A percentile compares a stretch with the other conserved stretches of the same genome.
phyloP scores from a whole-genome alignment of 2,113 vertebrate genomes.

The Oreocharis arfaki region DNA sequence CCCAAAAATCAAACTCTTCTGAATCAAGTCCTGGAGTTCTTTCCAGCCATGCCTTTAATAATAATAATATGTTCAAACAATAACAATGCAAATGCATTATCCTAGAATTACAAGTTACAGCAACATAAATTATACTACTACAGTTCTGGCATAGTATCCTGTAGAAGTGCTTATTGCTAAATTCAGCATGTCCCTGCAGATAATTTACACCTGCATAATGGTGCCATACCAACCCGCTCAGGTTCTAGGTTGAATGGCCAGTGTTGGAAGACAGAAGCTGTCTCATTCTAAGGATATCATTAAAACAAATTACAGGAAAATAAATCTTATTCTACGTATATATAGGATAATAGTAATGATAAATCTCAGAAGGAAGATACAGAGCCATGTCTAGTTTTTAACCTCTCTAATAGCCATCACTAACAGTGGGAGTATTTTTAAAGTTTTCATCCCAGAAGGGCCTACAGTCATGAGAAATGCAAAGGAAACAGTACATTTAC shows the following conservation, averaged over 20 bases:
- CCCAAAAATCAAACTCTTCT: constrained; percentile 94
- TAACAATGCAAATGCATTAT: neutral
- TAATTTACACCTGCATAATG: neutral
- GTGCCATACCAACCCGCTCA: neutral
- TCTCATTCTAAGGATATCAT: neutral
- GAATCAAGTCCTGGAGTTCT: constrained; percentile 90
- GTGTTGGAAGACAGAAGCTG: neutral
- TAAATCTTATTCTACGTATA: neutral
- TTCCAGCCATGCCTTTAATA: constrained; percentile 90
- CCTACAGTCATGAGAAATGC: neutral
- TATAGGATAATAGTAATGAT: neutral
- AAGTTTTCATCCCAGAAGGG: neutral
- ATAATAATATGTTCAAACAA: neutral
- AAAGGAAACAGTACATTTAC: neutral
- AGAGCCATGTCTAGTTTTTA: neutral
- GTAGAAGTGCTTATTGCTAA: neutral
- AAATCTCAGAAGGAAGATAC: neutral
- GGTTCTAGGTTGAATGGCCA: neutral
- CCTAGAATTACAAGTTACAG: neutral
- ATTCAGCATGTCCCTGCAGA: neutral
- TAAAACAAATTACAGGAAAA: neutral
- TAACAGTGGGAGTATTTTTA: neutral
- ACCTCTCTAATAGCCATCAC: neutral
- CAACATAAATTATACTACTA: neutral
- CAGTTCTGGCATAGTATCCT: neutral